Base-by-base conservation (phyloP, 2,888 invertebrate species). In the Pyrrhosoma nymphula region DNA sequence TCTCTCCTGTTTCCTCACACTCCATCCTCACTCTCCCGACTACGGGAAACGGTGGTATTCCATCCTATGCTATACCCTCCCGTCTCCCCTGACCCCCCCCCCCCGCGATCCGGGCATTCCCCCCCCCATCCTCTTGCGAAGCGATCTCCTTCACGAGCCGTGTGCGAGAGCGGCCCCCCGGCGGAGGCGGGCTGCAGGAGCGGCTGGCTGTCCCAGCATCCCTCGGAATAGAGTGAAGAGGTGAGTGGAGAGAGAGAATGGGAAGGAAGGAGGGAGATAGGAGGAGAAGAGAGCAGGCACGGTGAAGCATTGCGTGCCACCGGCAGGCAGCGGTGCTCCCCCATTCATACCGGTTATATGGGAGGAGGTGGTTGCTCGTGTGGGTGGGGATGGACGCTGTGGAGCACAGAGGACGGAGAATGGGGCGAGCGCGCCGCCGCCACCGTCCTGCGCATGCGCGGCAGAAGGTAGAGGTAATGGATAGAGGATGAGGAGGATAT, bases 321-420 rank as follows among this genome's bases (percentile, higher is more conserved):
- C 89, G 55, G 35, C 91, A 91, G 63, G 63, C 63, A 91, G 39
- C 39, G 63, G 39, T 91, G 91, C 91, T 63, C 91, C 91, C 63
- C 91, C 91, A 91, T 91, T 91, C 91, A 91, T 91, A 91, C 91
- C 91, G 91, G 91, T 91, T 91, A 63, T 91, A 63, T 55, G 16
- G 39, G 89, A 12, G 88, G 47, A 0, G 47, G 2, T 2, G 47
- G 88, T 10, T 8, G 88, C 14, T 6, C 14, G 2, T 55, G 26
- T 10, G 55, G 56, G 30, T 35, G 82, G 82, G 30, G 35, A 30
- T 12, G 82, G 82, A 30, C 4, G 35, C 14, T 18, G 30, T 18
- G 82, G 82, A 30, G 82, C 82, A 16, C 82, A 16, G 30, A 4
- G 30, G 82, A 6, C 16, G 82, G n/a, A 89, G 88, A 8, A 47